phyloP scores from a whole-genome alignment of 2,797 vertebrate species.

The Dryobates pubescens region DNA sequence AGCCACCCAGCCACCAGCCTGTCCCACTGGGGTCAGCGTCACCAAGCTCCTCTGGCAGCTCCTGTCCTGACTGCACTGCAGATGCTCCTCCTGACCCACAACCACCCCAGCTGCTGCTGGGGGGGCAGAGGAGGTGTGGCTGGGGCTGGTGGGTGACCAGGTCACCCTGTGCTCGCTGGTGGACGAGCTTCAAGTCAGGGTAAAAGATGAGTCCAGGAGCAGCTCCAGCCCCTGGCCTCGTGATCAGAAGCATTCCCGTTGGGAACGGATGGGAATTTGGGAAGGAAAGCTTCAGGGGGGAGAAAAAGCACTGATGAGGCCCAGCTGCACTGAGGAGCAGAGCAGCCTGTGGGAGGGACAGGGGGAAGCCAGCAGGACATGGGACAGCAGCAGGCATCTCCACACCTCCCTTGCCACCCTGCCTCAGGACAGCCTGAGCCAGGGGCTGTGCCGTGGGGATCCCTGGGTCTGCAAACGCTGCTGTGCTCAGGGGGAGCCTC shows the following conservation, averaged over 20 bases:
- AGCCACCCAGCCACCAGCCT: not conserved
- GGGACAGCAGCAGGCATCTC: fast-evolving
- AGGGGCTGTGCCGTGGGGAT: fast-evolving
- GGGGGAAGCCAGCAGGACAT: not conserved
- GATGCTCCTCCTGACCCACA: not conserved
- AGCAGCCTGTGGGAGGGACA: fast-evolving
- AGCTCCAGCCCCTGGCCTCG: not conserved
- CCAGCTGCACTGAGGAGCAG: constrained; percentile 38
- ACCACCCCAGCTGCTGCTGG: not conserved
- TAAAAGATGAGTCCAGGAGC: not conserved
- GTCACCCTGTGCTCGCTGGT: not conserved
- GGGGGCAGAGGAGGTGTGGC: not conserved
- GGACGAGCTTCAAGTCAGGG: not conserved
- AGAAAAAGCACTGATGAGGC: constrained; percentile 16
- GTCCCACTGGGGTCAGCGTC: not conserved
- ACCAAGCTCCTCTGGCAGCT: fast-evolving
- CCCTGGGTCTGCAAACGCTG: not conserved
- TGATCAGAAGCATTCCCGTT: not conserved
- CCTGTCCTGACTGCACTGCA: not conserved
- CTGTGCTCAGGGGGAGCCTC: not conserved
- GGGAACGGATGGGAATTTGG: not conserved
- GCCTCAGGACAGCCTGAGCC: fast-evolving
- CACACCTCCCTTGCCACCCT: not conserved
- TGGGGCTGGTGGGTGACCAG: not conserved
- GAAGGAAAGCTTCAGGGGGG: constrained; percentile 23